A percentile compares a stretch with the other conserved stretches of the same genome.
Conservation (phyloP, 2,797 vertebrate species). For the Smutsia gigantea region DNA sequence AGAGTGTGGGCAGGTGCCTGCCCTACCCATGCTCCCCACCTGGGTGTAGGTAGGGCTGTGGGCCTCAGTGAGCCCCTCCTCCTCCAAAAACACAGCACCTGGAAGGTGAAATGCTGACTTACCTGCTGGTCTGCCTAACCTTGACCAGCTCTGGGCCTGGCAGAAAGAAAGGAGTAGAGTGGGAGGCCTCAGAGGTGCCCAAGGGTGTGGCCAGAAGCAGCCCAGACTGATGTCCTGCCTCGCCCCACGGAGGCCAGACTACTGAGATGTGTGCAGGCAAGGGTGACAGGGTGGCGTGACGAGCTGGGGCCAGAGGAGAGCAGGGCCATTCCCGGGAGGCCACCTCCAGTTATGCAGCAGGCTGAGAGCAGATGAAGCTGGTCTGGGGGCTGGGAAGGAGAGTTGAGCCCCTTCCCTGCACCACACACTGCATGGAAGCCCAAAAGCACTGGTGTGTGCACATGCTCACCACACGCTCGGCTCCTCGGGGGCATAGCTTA, state of each 20-base stretch:
- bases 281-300: background rate
- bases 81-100: constrained; percentile 29
- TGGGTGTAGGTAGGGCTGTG: background rate
- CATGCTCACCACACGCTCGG: background rate
- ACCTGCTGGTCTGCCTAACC: constrained; percentile 51
- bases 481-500: background rate
- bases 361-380: background rate
- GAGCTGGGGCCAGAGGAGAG: background rate
- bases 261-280: background rate
- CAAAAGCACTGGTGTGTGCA: no score
- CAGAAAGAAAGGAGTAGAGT: background rate
- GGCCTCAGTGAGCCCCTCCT: background rate
- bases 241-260: background rate
- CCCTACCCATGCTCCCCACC: background rate
- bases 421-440: background rate
- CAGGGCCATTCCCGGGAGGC: background rate
- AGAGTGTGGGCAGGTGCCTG: background rate
- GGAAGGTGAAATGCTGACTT: constrained; percentile 74
- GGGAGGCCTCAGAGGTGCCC: background rate
- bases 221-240: background rate
- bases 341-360: background rate
- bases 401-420: background rate
- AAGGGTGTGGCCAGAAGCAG: background rate
- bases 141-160: constrained; percentile 55
- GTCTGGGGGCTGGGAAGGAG: background rate